Evolutionary conservation across 2,888 invertebrate genomes (phyloP), one percentile per base, ranked within the genome.

Genomic region (Mythimna pallens): DNA sequence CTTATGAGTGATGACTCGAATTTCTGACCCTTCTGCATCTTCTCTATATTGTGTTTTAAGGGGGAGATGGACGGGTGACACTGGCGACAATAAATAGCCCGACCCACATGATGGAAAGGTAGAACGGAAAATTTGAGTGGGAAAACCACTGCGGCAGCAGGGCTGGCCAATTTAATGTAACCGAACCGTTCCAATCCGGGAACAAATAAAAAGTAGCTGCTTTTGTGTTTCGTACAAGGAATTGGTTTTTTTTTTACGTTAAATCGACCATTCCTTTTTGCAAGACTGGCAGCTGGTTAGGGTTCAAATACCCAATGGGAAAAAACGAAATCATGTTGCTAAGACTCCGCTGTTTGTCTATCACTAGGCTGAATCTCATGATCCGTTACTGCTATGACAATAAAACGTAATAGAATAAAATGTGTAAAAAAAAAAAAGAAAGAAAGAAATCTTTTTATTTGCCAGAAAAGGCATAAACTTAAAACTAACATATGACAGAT

Each of bases 91-190:
- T 84, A 84, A 87, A 86, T 88, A 87, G 81, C 76, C 72, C 84
- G 76, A 81, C 87, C 85, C 87, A 86, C 83, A 84, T 82, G 82
- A 81, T 74, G 80, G 85, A 78, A 87, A 87, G 82, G 84, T 87
- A 82, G 83, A 85, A 85, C 76, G 90, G 90, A 90, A 91, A 91
- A 89, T 87, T 91, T 89, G 81, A 79, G 73, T 76, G 75, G 70
- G 75, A 80, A 86, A 85, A 81, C 81, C 80, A 81, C 76, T 61
- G 75, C 70, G 54, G 43, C 54, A 73, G 68, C 78, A 87, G 86
- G 86, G 86, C 63, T 85, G 85, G 70, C 65, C 81, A 81, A 81
- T 78, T 78, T 61, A 66, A 61, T 67, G 55, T 63, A 55, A 62
- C 34, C 10, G 6, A 55, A 62, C 40, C 14, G 6, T 54, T 67